Conservation (phyloP, 2,888 invertebrate species). For the Rotaria macrura region DNA sequence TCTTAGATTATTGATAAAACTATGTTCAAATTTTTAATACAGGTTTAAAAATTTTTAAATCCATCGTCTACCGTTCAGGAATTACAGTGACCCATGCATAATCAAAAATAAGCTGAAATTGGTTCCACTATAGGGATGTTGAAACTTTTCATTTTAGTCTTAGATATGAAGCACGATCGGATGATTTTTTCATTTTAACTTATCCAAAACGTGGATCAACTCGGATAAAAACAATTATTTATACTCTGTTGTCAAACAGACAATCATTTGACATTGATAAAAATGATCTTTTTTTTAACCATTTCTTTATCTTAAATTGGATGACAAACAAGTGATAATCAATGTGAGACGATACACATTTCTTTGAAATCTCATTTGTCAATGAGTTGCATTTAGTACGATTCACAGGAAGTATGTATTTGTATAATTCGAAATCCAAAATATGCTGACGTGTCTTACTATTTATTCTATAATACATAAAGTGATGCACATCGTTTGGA, state of each 20-base stretch:
- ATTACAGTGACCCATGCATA: not conserved
- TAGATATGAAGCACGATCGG: not conserved
- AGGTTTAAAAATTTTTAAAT: too few relatives aligned
- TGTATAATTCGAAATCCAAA: conserved; percentile 27
- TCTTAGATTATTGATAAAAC: too few relatives aligned
- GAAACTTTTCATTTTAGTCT: not conserved
- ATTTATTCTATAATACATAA: not conserved
- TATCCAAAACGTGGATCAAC: conserved; percentile 25
- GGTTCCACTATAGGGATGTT: not conserved
- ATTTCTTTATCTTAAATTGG: not conserved
- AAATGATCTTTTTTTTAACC: not conserved
- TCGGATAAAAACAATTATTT: conserved; percentile 16
- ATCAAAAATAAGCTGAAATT: not conserved
- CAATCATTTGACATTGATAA: not conserved
- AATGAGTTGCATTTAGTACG: not conserved
- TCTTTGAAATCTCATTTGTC: not conserved
- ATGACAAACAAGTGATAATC: not conserved
- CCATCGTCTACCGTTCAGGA: too few relatives aligned
- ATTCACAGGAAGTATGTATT: not conserved
- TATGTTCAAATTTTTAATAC: too few relatives aligned
- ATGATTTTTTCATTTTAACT: conserved; percentile 10
- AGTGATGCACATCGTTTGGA: not conserved
- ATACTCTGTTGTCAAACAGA: not conserved
- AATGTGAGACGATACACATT: not conserved
- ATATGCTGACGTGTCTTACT: conserved; percentile 17